Conservation (phyloP, 2,888 invertebrate species). For the Brenthis hecate region DNA sequence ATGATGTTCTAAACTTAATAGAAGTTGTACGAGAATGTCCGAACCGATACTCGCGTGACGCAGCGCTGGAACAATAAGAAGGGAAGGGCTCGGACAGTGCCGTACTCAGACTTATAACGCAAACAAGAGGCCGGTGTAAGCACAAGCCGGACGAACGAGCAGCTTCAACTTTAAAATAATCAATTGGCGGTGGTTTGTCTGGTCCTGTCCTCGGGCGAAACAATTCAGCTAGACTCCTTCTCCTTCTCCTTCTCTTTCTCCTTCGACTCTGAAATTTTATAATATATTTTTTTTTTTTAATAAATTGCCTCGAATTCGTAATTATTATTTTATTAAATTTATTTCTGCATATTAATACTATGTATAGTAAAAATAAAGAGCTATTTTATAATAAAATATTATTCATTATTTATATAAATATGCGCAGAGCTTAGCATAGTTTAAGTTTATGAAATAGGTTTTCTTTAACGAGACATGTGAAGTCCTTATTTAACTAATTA, state of each 20-base stretch:
- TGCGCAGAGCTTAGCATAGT: conserved; percentile 3
- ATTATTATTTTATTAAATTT: too few species aligned
- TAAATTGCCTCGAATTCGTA: background rate
- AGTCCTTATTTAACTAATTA: too few species aligned
- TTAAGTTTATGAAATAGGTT: background rate
- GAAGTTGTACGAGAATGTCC: conserved; percentile 57
- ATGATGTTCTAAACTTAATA: conserved; percentile 65
- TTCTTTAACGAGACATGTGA: too few species aligned
- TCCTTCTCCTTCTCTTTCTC: conserved; percentile 87
- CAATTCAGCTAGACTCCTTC: conserved; percentile 87
- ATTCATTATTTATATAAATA: background rate
- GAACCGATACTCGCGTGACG: conserved; percentile 42
- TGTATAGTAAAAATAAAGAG: too few species aligned
- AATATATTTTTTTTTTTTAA: background rate
- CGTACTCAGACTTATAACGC: conserved; percentile 64
- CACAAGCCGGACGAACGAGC: conserved; percentile 46
- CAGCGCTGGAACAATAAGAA: conserved; percentile 31
- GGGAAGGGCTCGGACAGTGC: conserved; percentile 55
- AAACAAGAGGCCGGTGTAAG: conserved; percentile 58
- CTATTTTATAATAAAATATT: background rate
- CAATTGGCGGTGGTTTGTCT: conserved; percentile 81
- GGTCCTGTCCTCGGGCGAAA: conserved; percentile 69
- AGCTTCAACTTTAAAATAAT: conserved; percentile 76
- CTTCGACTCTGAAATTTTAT: conserved; percentile 83
- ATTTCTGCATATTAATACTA: too few species aligned